phyloP scores from a whole-genome alignment of 2,113 vertebrate species.

The Chionis minor region DNA sequence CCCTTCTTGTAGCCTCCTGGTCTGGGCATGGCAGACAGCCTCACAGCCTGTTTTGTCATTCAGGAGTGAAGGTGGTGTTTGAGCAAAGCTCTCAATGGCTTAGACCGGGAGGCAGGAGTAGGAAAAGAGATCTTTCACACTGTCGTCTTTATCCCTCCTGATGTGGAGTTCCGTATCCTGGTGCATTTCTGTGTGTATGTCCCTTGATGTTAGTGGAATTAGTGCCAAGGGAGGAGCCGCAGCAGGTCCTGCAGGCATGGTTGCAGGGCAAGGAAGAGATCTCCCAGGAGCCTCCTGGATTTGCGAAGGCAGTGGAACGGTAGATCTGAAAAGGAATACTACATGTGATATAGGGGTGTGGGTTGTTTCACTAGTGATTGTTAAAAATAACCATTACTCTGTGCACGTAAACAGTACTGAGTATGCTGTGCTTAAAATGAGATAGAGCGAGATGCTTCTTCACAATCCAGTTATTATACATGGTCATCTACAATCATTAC shows the following conservation, averaged over 20 bases:
- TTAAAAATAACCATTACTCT: constrained; percentile 28
- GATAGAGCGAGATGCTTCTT: neutral
- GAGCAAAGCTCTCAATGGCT: neutral
- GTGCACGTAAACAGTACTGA: neutral
- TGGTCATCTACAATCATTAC: neutral
- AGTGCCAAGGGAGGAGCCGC: neutral
- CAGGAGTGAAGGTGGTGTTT: neutral
- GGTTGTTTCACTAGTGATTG: neutral
- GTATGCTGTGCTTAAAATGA: neutral
- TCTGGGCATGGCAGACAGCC: neutral
- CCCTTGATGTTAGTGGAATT: neutral
- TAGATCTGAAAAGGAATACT: neutral
- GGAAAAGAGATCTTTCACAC: neutral
- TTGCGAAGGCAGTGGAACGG: neutral
- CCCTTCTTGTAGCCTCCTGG: neutral
- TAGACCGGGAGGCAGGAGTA: neutral
- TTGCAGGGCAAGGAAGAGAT: neutral
- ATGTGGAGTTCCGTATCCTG: neutral
- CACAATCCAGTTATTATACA: neutral
- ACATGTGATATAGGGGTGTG: neutral
- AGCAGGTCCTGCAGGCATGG: neutral
- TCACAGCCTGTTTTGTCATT: neutral
- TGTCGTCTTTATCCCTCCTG: neutral
- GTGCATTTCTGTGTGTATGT: neutral
- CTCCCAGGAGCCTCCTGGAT: neutral